Evolutionary conservation across 2,888 invertebrate species (phyloP), one percentile per base, ranked within the genome.

Genomic region (Graphium colonna): DNA sequence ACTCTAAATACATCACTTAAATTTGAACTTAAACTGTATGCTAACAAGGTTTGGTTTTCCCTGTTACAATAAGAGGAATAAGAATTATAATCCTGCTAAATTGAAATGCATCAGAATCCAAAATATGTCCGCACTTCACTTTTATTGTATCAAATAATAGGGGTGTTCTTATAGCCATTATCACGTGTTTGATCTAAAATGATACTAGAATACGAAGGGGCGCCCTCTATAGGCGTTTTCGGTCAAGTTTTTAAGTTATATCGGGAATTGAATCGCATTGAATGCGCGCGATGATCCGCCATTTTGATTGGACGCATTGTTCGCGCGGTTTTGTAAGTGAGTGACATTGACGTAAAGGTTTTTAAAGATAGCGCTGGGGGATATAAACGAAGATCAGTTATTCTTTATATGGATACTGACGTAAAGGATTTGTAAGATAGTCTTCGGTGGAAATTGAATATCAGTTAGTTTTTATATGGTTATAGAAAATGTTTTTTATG

Each of bases 131-230:
- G 84, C 86, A 89, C 88, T 89, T 89, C 85, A 85, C 80, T 89
- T 89, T 89, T 88, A 89, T 89, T 89, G 88, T 89, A 88, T 86
- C 86, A 80, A 89, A 89, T 88, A 88, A 88, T 89, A 88, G 87
- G 88, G 88, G 89, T 81, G 80, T 87, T 87, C 88, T 88, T 86
- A 86, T 81, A 77, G 80, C 82, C 71, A 84, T 89, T 88, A 89
- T 89, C 89, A 85, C 86, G 89, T 89, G 89, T 89, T 86, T 87
- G 86, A 89, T 89, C 88, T 89, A 85, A 87, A 89, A 87, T 83
- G 88, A 87, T 87, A 87, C 87, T 87, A 79, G 77, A 76, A 75
- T 71, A 74, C 68, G 60, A 66, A 72, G 72, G 68, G 71, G 73
- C 70, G 61, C 64, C 73, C 77, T 75, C 72, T 74, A 68, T 78